A percentile compares a stretch with the other conserved stretches of the same genome.
phyloP scores from a whole-genome alignment of 2,113 vertebrate species.

The Neomonachus schauinslandi region DNA sequence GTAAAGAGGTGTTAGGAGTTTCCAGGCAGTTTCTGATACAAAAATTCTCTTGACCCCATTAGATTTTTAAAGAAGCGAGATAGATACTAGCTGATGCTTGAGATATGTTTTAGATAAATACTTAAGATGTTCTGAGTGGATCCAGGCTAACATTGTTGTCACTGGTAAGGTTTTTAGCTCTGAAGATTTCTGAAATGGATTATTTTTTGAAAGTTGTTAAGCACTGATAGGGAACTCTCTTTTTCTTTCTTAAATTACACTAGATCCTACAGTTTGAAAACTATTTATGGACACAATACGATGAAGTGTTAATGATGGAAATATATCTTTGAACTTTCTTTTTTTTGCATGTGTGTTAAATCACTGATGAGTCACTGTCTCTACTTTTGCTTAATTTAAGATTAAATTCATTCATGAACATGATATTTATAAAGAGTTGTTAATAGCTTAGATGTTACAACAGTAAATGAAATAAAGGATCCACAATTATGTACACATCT shows the following conservation, averaged over 20 bases:
- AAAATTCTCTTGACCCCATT: conserved; percentile 13
- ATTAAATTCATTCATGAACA: conserved; percentile 13
- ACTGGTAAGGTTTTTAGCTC: background rate
- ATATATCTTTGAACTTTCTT: background rate
- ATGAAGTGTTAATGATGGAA: background rate
- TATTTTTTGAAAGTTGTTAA: conserved; percentile 51
- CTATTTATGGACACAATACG: background rate
- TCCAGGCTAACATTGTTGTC: background rate
- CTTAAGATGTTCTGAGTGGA: background rate
- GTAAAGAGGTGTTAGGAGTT: background rate
- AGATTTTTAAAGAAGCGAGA: conserved; percentile 41
- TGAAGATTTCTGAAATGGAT: background rate
- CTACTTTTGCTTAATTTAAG: conserved; percentile 46
- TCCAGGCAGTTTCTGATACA: background rate
- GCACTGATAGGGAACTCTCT: background rate
- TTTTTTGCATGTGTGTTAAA: conserved; percentile 9
- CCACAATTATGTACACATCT: background rate
- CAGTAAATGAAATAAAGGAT: background rate
- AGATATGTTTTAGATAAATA: conserved; percentile 25
- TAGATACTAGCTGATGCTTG: background rate
- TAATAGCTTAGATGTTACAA: background rate
- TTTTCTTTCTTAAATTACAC: conserved; percentile 14
- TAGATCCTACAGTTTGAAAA: background rate
- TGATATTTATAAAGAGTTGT: background rate
- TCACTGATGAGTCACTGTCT: background rate